Evolutionary conservation across 2,888 invertebrate genomes (phyloP).

Genomic region (Hypomecis atomaria): DNA sequence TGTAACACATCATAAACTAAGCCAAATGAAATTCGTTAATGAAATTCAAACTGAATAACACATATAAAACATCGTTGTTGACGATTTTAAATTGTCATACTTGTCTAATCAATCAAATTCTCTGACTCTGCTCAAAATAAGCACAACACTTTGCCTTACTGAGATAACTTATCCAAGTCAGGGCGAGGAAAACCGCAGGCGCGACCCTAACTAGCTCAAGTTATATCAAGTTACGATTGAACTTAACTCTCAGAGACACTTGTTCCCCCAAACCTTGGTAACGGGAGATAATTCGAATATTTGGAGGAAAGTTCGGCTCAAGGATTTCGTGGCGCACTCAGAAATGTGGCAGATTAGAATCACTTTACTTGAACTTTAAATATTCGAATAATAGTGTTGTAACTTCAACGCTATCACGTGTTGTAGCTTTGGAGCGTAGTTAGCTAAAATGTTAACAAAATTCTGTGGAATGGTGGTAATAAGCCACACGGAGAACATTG

Average conservation of each 20-base stretch:
- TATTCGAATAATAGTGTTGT: background rate
- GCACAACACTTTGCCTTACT: conserved; percentile 1
- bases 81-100: no score
- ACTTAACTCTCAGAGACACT: conserved; percentile 30
- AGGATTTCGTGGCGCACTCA: conserved; percentile 18
- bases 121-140: background rate
- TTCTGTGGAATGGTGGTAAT: no score
- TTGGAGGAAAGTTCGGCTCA: conserved; percentile 13
- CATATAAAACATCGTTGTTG: no score
- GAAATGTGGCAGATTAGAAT: background rate
- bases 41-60: no score
- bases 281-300: conserved; percentile 31
- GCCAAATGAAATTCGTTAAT: no score
- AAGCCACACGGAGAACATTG: no score
- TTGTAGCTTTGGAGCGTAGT: background rate
- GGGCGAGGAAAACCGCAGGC: conserved; percentile 25
- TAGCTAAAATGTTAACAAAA: no score
- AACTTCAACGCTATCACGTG: background rate
- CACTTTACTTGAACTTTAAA: background rate
- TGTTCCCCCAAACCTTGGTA: conserved; percentile 30
- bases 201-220: conserved; percentile 33
- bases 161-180: conserved; percentile 26
- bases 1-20: no score
- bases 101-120: no score
- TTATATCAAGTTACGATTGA: conserved; percentile 36